Base-by-base conservation (phyloP, 1,140 invertebrate genomes). In the Drosophila ananassae region DNA sequence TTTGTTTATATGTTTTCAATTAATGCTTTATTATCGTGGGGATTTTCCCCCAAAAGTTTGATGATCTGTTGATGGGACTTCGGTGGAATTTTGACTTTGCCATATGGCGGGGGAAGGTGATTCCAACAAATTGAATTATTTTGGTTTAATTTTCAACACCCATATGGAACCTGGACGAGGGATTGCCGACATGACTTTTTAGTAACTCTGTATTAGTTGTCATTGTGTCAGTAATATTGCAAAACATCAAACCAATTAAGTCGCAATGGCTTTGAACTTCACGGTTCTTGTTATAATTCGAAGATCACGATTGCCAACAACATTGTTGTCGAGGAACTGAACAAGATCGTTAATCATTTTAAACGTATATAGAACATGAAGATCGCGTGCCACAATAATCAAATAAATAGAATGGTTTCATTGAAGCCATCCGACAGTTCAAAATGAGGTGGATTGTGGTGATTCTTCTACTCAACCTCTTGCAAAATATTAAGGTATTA, bases 1-100 rank as follows among this genome's bases (percentile, higher is more conserved):
- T 75, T 75, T 74, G 73, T 76, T 76, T 76, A 76, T 75, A 76
- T 68, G 44, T 76, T 75, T 76, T 76, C 73, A 76, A 76, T 76
- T 68, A 76, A 76, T 76, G 73, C 73, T 75, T 76, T 76, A 76
- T 76, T 76, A 75, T 76, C 69, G 72, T 50, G 58, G 57, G 41
- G 52, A n/a, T 32, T 73, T 74, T 57, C 44, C 54, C 39, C 34
- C 25, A 56, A 47, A 54, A 37, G 22, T 32, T 53, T 56, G 72
- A 75, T 75, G 72, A 75, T 74, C 55, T 76, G 73, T 75, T 76
- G 73, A 75, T 67, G 71, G 69, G 55, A 66, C 44, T 76, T 76
- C 72, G 52, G 28, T 13, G 52, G 62, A 76, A 75, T 76, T 76
- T 66, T 17, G 63, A 34, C 50, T 54, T 46, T 37, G 41, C 48